A percentile compares a stretch with the other conserved stretches of the same genome.
Conservation (phyloP, 2,113 vertebrate genomes). For the Sylvia atricapilla region DNA sequence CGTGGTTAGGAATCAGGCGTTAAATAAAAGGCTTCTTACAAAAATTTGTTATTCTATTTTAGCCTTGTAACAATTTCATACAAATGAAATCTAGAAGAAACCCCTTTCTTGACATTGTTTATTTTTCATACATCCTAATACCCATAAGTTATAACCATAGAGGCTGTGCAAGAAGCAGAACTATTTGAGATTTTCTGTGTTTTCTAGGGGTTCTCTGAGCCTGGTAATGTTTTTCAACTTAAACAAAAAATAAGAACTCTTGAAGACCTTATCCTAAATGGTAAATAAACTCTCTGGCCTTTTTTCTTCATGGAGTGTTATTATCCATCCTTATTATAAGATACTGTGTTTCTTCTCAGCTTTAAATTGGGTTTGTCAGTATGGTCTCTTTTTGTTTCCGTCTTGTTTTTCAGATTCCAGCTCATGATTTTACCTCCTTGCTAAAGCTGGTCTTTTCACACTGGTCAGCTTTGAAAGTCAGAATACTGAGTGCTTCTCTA, state of each 20-base stretch:
- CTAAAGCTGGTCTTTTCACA: constrained; percentile 21
- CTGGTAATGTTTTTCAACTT: neutral
- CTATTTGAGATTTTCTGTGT: neutral
- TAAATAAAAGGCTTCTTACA: constrained; percentile 12
- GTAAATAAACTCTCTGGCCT: constrained; percentile 1
- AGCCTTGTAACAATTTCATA: constrained; percentile 1
- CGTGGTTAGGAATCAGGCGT: constrained; percentile 43
- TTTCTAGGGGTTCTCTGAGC: constrained; percentile 33
- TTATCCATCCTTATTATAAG: neutral
- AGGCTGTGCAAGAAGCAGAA: neutral
- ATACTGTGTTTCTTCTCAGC: constrained; percentile 27
- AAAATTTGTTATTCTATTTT: constrained; percentile 16
- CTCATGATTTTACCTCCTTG: constrained; percentile 3
- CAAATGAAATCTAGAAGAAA: constrained; percentile 25
- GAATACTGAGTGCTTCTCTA: constrained; percentile 40
- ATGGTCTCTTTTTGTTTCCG: constrained; percentile 38
- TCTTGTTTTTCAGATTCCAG: constrained; percentile 47
- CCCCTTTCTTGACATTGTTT: neutral
- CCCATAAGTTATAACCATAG: neutral
- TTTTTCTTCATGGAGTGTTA: constrained; percentile 11
- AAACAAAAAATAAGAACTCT: constrained; percentile 40
- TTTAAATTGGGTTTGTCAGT: neutral
- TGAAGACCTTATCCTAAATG: constrained; percentile 42
- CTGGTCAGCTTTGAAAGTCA: constrained; percentile 47
- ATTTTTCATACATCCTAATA: neutral